Base-by-base conservation (phyloP, 2,113 vertebrate species). In the Microcebus lehilahytsara region DNA sequence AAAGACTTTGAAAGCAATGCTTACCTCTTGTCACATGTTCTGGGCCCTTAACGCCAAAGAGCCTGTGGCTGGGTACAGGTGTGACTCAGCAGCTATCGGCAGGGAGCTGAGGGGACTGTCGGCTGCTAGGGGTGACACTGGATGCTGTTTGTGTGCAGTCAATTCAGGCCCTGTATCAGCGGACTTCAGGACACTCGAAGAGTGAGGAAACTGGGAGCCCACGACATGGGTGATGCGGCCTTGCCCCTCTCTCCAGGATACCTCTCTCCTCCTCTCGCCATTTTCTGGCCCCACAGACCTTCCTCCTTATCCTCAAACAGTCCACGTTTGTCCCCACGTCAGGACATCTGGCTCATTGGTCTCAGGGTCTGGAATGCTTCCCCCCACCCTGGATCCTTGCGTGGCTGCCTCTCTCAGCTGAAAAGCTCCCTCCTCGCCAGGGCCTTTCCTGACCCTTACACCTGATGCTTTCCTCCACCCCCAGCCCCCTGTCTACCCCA, bases 151-250 rank as follows among this genome's bases (percentile, higher is more conserved):
- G 78, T 64, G 34, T 11, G 30, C 5, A 71, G 6, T 40, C 49
- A 27, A 17, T 66, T 89, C 27, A 56, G 40, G 25, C 46, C 19
- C 1, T 40, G 37, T 46, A 30, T 37, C 49, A 69, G 49, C 22
- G 58, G n/a, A 32, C 11, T 79, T 74, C 46, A 77, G 80, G 89
- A 62, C 9, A 27, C 14, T 53, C 46, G 27, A 49, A 4, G 51
- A 14, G 49, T 11, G 9, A 80, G 60, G 34, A 86, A 74, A 53
- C 11, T 3, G 13, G 42, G 25, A 72, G 1, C 27, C 37, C 30
- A 3, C 25, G 9, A 22, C 22, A 7, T 3, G 0, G 0, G 9
- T 1, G 34, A 46, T 16, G 51, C 32, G 8, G 12, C 37, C 12
- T 46, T 8, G 1, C 17, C 19, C 42, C 40, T 17, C 5, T 56